Base-by-base conservation (phyloP, 2,113 vertebrate genomes). In the Vidua chalybeata region DNA sequence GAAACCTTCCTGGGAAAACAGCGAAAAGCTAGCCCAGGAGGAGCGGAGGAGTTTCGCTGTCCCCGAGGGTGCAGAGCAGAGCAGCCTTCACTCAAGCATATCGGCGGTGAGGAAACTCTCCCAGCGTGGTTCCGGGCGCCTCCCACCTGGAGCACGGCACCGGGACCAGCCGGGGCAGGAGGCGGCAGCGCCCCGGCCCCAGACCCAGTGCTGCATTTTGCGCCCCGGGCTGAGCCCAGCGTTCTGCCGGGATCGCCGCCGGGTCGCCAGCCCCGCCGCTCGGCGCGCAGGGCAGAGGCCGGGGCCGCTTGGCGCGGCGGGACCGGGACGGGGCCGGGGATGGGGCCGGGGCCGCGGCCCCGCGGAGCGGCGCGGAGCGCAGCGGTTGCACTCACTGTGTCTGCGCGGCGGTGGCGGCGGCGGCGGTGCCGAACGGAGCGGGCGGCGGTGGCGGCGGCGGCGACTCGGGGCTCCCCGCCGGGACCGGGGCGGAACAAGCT, bases 11-110 rank as follows among this genome's bases (percentile, higher is more conserved):
- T 9, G 31, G 3, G 9, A 39, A 71, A 26, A 22, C 10, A 37
- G 26, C 5, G 26, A 18, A 46, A 27, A 72, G 4, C 15, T 7
- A 49, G 28, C 24, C 19, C 7, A 21, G 13, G 27, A 33, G 9
- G 11, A 13, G 45, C 7, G 23, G 19, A 13, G 7, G n/a, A 56
- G 13, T 13, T 19, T 33, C 6, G 2, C 16, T 2, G 13, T 0
- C 22, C 49, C 11, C 3, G 6, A 17, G 56, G 35, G 35, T 35
- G 48, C 30, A n/a, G 41, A 26, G 3, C 9, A 22, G 21, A n/a
- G 3, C 30, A 13, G 27, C 61, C 30, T 18, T 11, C 51, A 24
- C 27, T 3, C 46, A 2, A 5, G 9, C 27, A 2, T 3, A 17
- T 7, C 1, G 22, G 33, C 12, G 12, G 6, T 2, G n/a, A 20